Evolutionary conservation across 2,888 invertebrate species (phyloP), one percentile per base, ranked within the genome.

Genomic region (Geophilus truncorum): DNA sequence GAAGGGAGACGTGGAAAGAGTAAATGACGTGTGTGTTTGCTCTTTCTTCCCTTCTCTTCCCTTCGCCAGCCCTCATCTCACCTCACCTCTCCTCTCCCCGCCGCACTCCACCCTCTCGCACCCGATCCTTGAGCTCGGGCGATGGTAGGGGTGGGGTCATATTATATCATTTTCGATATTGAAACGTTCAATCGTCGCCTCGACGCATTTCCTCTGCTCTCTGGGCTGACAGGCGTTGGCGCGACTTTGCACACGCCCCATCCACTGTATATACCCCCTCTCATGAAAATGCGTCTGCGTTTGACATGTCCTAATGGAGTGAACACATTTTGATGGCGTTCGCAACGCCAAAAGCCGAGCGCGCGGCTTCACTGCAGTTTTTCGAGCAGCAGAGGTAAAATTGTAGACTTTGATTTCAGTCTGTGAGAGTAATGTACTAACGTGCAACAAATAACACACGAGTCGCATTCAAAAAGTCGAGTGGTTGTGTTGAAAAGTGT

Each of bases 121-220:
- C 18, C 45, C 18, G 62, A 62, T 62, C 62, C 62, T 62, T 25
- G 62, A 62, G 25, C 25, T 23, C 5, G 9, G 21, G 62, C 62
- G 25, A 62, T 28, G 62, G 62, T 23, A 30, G 32, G 32, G 77
- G 77, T 18, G 12, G 77, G 34, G 34, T 77, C 30, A 36, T 77
- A 78, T 78, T 78, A 78, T 78, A 78, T 78, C 78, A 78, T 78
- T 78, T 78, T 78, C 45, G 78, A 78, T 78, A 78, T 78, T 78
- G 78, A 78, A 78, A 78, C 78, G 78, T 78, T 78, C 78, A 78
- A 78, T 78, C 78, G 78, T 45, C 78, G 78, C 78, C 78, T 78
- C 45, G 36, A n/a, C 75, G 32, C 75, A 32, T 30, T 75, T 30
- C 75, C 75, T 28, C 28, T n/a, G 28, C 75, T 75, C 70, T 28